phyloP scores from a whole-genome alignment of 2,797 vertebrate species.

The Triplophysa yarkandensis region DNA sequence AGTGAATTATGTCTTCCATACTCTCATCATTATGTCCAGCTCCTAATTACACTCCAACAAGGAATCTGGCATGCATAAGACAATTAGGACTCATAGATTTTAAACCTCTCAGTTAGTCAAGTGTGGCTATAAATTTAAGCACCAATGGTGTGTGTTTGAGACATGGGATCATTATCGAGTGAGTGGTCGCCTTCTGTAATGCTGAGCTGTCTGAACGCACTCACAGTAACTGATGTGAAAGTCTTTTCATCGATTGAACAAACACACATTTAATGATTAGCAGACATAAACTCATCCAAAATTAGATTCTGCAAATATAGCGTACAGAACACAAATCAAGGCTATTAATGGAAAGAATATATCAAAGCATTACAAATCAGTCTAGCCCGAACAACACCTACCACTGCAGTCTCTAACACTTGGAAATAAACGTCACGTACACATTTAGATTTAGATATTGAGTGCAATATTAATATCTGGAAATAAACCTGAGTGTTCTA shows the following conservation, averaged over 20 bases:
- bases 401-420: conserved; percentile 41
- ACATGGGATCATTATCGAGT: conserved; percentile 23
- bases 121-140: conserved; percentile 39
- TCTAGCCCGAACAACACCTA: conserved; percentile 16
- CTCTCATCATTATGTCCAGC: conserved; percentile 39
- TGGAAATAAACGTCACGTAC: conserved; percentile 37
- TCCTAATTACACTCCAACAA: conserved; percentile 50
- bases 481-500: conserved; percentile 48
- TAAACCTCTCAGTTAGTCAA: conserved; percentile 32
- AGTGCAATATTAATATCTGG: conserved; percentile 51
- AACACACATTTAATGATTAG: conserved; percentile 1
- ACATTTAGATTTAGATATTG: conserved; percentile 61
- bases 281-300: background rate
- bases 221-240: conserved; percentile 27
- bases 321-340: conserved; percentile 22
- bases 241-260: conserved; percentile 14
- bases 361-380: conserved; percentile 47
- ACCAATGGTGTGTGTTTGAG: background rate
- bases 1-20: conserved; percentile 46
- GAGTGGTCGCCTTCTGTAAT: conserved; percentile 27
- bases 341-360: conserved; percentile 34
- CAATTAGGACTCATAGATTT: conserved; percentile 55
- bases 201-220: conserved; percentile 22
- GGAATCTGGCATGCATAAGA: conserved; percentile 56
- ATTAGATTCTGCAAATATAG: conserved; percentile 36